phyloP scores from a whole-genome alignment of 2,113 vertebrate species.

The Manacus vitellinus region DNA sequence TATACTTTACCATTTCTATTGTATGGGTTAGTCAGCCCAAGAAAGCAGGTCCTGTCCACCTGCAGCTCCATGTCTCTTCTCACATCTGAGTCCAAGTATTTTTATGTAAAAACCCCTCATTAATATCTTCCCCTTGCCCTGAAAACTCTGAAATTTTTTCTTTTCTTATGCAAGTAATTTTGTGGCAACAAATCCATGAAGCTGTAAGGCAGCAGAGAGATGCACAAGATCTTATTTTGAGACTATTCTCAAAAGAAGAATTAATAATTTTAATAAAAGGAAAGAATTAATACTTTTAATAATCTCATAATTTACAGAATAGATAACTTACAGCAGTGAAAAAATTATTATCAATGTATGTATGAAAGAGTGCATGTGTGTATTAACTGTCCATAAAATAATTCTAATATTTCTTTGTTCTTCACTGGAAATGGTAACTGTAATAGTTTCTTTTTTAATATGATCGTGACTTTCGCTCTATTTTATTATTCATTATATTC shows the following conservation, averaged over 20 bases:
- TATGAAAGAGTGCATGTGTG: neutral
- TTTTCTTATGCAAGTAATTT: neutral
- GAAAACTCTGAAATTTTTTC: neutral
- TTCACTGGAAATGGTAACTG: neutral
- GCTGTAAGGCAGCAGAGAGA: neutral
- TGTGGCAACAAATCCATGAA: neutral
- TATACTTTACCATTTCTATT: neutral
- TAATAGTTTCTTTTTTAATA: neutral
- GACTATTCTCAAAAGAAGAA: neutral
- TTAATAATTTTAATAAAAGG: neutral
- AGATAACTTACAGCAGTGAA: neutral
- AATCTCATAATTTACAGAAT: neutral
- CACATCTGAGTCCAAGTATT: rapidly evolving
- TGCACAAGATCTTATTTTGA: neutral
- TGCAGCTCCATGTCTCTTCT: neutral
- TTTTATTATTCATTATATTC: neutral
- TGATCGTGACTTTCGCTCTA: neutral
- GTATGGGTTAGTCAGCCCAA: neutral
- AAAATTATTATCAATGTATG: neutral
- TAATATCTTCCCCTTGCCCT: neutral
- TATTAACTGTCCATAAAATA: neutral
- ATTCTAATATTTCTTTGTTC: neutral
- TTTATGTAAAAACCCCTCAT: neutral
- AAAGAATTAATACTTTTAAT: neutral
- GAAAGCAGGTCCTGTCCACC: neutral